Evolutionary conservation across 2,113 vertebrate species (phyloP), one percentile per base, ranked within the genome.

Genomic region (Dissostichus mawsoni): DNA sequence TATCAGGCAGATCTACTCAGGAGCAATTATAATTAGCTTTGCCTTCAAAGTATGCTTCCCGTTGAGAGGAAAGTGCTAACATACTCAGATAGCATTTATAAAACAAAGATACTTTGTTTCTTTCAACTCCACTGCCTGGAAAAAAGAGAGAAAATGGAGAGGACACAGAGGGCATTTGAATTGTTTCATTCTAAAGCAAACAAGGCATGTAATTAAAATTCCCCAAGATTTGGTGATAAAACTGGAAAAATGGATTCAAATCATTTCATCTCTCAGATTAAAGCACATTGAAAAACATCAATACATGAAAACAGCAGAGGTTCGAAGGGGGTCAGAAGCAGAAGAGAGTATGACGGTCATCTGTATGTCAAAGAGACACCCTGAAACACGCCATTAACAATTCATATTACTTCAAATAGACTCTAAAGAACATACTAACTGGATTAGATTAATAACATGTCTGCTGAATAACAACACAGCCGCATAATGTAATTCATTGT

Each of bases 191-290:
- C 90, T 85, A 89, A 86, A 91, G 87, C 83, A 93, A 94, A 94
- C 91, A 91, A 90, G 87, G 88, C 87, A 90, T 91, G 93, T 92
- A 95, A 95, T 95, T 93, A 95, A 92, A 94, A 93, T 90, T 91
- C 86, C 65, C 81, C 68, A 85, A 92, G 94, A 94, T 93, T 87
- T 82, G 76, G 84, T 63, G 93, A 93, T 93, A 94, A 92, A 92
- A 91, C 85, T 87, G 78, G 87, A 78, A 68, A 91, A 93, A 92
- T 92, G 90, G 87, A 91, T 93, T 93, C 82, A 92, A 94, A 94
- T 93, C 90, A 89, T 90, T 91, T 87, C 83, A 92, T 93, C 86
- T 88, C 76, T 74, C 82, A 62, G 74, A 84, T 87, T 87, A 79
- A 87, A 85, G 67, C 70, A 55, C 75, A 73, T 65, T 62, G 63